A percentile compares a stretch with the other conserved stretches of the same genome.
These are phyloP conservation scores for Stigmatopora nigra DNA, from an alignment of 2,113 vertebrate species.

Conservation along the genomic window DNA sequence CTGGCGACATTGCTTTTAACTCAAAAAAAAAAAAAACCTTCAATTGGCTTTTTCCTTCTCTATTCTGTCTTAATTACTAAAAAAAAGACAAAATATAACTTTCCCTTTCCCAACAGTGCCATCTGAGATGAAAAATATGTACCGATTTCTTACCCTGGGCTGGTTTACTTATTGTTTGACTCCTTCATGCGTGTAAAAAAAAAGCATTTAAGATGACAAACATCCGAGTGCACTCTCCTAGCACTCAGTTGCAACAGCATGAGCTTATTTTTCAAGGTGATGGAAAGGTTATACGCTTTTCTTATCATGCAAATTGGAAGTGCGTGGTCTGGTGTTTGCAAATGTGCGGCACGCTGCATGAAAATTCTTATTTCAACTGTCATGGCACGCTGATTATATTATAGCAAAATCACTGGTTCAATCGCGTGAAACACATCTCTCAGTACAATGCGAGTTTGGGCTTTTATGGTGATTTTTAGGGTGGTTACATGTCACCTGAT, in stretches of 20 bases:
- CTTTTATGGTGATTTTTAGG: too few species aligned
- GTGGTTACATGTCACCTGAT: too few species aligned
- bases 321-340: constrained; percentile 39
- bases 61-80: background rate
- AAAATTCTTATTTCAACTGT: constrained; percentile 13
- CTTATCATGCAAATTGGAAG: constrained; percentile 43
- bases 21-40: background rate
- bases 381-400: constrained; percentile 17
- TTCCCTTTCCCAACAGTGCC: background rate
- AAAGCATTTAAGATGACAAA: background rate
- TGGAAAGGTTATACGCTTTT: constrained; percentile 38
- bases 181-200: background rate
- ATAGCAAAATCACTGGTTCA: constrained; percentile 34
- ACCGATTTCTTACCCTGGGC: too few species aligned
- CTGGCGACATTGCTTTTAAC: constrained; percentile 17
- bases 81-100: background rate
- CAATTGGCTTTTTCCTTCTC: background rate
- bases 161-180: background rate
- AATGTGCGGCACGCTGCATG: constrained; percentile 40
- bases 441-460: too few species aligned
- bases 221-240: background rate
- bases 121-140: background rate
- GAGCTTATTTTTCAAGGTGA: constrained; percentile 46
- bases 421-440: constrained; percentile 11
- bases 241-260: background rate